Conservation (phyloP, 35 echinoderm and acorn worm species). For the Apostichopus californicus region DNA sequence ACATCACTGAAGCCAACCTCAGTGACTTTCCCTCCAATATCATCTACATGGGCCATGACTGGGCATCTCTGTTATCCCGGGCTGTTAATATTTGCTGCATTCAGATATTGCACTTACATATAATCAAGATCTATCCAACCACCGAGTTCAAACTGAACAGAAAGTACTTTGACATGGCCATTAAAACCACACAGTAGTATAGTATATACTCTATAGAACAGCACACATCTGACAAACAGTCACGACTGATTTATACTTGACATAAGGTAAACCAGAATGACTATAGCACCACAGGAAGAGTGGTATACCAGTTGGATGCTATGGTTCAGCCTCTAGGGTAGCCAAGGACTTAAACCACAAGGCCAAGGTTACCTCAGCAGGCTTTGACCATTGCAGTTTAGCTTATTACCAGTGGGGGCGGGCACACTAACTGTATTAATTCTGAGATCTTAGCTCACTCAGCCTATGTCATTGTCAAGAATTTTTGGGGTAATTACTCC, state of each 20-base stretch:
- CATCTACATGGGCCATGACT: too few species aligned
- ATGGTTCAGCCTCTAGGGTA: not conserved
- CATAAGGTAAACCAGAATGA: not conserved
- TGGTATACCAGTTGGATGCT: constrained; percentile 4
- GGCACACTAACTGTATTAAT: not conserved
- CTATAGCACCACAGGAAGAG: not conserved
- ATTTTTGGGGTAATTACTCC: too few species aligned
- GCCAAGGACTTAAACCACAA: constrained; percentile 33
- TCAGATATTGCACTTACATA: too few species aligned
- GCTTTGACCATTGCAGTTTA: not conserved
- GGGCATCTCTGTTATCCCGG: too few species aligned
- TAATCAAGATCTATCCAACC: too few species aligned
- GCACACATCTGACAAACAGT: not conserved
- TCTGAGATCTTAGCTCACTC: not conserved
- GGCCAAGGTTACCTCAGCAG: constrained; percentile 44
- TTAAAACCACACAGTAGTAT: not conserved
- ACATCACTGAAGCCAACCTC: too few species aligned
- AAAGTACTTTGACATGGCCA: constrained; percentile 21
- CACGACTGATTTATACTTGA: constrained; percentile 11
- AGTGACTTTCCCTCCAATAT: too few species aligned
- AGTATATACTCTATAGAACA: not conserved
- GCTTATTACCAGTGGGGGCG: not conserved
- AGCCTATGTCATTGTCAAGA: not conserved
- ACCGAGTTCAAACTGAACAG: not conserved
- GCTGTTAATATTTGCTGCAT: too few species aligned